phyloP scores from a whole-genome alignment of 1,140 invertebrate genomes.

The Pygmarrhopalites habei region DNA sequence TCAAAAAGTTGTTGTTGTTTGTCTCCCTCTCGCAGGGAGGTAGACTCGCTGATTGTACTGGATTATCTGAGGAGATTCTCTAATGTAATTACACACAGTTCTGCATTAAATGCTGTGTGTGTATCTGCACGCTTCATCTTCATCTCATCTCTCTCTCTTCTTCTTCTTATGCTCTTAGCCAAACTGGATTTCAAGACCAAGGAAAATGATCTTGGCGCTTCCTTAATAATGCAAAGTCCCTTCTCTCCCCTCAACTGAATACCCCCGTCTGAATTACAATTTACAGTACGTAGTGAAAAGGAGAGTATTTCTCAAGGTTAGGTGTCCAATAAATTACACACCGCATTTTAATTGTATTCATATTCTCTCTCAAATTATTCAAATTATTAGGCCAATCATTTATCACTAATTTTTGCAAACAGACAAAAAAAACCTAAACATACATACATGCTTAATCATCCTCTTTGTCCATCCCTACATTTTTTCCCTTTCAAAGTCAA shows the following conservation, averaged over 20 bases:
- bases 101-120: no score
- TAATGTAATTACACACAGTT: no score
- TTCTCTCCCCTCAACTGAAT: no score
- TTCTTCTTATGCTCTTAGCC: neutral
- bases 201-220: neutral
- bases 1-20: neutral
- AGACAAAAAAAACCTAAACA: no score
- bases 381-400: no score
- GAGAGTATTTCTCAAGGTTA: neutral
- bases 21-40: neutral
- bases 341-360: neutral
- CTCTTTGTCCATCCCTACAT: neutral
- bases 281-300: neutral
- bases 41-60: no score
- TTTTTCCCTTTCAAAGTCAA: neutral
- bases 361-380: neutral
- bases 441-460: neutral
- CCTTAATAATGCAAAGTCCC: no score
- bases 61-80: no score
- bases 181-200: slow-evolving; percentile 6
- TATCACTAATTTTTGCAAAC: no score
- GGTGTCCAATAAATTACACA: neutral
- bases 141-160: neutral
- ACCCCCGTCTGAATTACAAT: no score
- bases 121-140: neutral